Base-by-base conservation (phyloP, 1,140 invertebrate genomes). In the Chelonus insularis region DNA sequence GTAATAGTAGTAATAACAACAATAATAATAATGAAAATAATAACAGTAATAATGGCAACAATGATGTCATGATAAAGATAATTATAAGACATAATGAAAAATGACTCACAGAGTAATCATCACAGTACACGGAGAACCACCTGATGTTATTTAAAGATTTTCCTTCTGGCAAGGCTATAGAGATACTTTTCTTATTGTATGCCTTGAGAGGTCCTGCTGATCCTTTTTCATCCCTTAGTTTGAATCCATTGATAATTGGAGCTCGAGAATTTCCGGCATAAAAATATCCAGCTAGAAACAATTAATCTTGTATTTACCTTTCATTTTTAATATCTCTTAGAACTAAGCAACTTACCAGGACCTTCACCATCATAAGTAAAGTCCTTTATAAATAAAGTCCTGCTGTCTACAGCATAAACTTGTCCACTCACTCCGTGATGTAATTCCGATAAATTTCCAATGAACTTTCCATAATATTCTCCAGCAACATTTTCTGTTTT, bases 41-140 rank as follows among this genome's bases (percentile, higher is more conserved):
- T 18, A 32, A 16, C 6, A 54, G 12, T n/a, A 18, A 37, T 11
- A 20, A n/a, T n/a, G n/a, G n/a, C n/a, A n/a, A n/a, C 25, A 18
- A 18, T 14, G 4, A 18, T 29, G 4, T 5, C 23, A n/a, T 2
- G 3, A 21, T 8, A n/a, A 5, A 39, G 14, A 57, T 43, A 41
- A 51, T 36, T 9, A 43, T 59, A 29, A 21, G 1, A 60, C 18
- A 36, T 18, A 16, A 47, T n/a, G n/a, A n/a, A n/a, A n/a, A n/a
- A 14, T 14, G 70, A 84, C 87, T 89, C 72, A 95, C 93, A 25
- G 90, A 83, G 70, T 89, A 95, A 72, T 93, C 92, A 69, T 95
- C 89, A 75, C 94, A 96, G 90, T 91, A 96, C 1, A 96, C 87
- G 11, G 91, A 89, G 72, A 96, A 90, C 90, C 93, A 95, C 67